Evolutionary conservation across 35 echinoderm and acorn worm genomes (phyloP).

Genomic region (Apostichopus californicus): DNA sequence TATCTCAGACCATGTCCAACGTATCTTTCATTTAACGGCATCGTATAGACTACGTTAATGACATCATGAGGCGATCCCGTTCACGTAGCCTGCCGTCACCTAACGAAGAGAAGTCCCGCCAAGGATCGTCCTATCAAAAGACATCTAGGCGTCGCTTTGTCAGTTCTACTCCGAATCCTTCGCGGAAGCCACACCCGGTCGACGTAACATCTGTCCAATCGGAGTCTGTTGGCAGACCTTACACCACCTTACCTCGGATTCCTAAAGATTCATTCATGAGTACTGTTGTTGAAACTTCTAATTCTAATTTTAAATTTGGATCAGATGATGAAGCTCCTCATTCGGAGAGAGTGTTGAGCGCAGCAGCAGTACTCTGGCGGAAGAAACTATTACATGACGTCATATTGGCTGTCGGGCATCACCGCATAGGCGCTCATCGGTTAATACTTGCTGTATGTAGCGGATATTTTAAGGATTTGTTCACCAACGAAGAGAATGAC

Average conservation of each 20-base stretch:
- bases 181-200: not conserved
- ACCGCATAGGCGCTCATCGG: conserved; percentile 83
- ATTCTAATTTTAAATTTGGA: conserved; percentile 16
- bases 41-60: too few relatives aligned
- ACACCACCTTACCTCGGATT: conserved; percentile 29
- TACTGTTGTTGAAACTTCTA: conserved; percentile 65
- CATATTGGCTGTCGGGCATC: conserved; percentile 79
- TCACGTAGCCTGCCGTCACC: conserved; percentile 1
- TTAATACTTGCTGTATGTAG: conserved; percentile 88
- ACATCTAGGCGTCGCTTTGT: not conserved
- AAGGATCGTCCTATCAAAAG: not conserved
- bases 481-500: conserved; percentile 68
- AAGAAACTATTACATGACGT: conserved; percentile 90
- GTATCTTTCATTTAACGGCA: too few relatives aligned
- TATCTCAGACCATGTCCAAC: too few relatives aligned
- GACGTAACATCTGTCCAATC: not conserved
- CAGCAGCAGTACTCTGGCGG: conserved; percentile 74
- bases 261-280: conserved; percentile 57
- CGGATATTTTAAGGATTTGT: conserved; percentile 80
- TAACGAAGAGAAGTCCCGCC: not conserved
- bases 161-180: not conserved
- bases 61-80: conserved; percentile 21
- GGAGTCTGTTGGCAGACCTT: not conserved
- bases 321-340: conserved; percentile 8
- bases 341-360: conserved; percentile 49